Percentiles rank a stretch among this genome's conserved stretches.
Conservation (phyloP, 2,797 vertebrate species). For the Myoxocephalus aenaeus region DNA sequence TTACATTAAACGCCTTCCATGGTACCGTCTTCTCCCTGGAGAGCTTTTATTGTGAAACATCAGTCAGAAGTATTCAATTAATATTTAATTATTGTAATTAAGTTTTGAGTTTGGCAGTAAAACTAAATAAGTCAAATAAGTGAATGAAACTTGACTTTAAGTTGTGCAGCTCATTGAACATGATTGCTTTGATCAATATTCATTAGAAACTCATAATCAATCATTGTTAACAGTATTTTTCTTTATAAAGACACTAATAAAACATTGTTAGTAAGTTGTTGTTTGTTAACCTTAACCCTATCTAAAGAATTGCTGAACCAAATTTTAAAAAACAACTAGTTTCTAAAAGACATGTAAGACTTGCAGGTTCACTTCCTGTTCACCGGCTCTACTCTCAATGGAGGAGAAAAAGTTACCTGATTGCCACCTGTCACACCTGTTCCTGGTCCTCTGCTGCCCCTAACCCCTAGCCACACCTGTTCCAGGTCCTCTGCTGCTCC, state of each 20-base stretch:
- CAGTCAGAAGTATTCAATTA: not conserved
- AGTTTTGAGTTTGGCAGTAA: not conserved
- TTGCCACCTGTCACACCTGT: slow-evolving; percentile 3
- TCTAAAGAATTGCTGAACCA: too few species aligned
- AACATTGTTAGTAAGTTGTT: not conserved
- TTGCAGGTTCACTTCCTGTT: slow-evolving; percentile 9
- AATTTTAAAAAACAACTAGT: slow-evolving; percentile 7
- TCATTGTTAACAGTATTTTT: not conserved
- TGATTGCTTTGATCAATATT: not conserved
- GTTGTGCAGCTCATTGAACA: not conserved
- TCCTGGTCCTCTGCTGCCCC: not conserved
- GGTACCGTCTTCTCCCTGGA: not conserved
- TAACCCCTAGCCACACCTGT: not conserved
- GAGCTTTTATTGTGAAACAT: slow-evolving; percentile 31
- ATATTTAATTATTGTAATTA: not conserved
- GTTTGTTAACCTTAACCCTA: not conserved
- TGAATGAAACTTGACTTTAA: not conserved
- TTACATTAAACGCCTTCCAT: slow-evolving; percentile 28
- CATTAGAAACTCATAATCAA: not conserved
- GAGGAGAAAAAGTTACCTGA: not conserved
- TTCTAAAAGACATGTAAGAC: slow-evolving; percentile 27
- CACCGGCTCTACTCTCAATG: slow-evolving; percentile 10
- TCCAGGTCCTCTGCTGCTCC: not conserved
- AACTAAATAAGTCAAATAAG: not conserved
- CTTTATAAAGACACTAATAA: not conserved